Base-by-base conservation (phyloP, 2,888 invertebrate genomes). In the Agrenia bidenticulata region DNA sequence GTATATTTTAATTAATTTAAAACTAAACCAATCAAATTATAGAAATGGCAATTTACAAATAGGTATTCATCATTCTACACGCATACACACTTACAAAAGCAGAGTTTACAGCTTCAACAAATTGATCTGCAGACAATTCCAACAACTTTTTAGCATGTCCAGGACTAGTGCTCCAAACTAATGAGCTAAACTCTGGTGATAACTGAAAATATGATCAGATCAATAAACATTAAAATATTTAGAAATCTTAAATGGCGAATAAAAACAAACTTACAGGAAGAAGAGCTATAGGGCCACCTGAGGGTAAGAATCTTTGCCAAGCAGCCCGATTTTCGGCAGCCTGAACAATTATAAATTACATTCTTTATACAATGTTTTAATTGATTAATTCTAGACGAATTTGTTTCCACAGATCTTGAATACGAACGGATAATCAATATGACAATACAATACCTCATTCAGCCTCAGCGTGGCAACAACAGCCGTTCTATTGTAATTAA, bases 271-370 rank as follows among this genome's bases (percentile, higher is more conserved):
- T 81, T 81, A 87, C 85, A 7, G 98, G 99, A 60, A 99, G 81
- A 24, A 98, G 79, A 2, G 98, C 98, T 24, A 99, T 84, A 0
- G 97, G 95, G 0, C 98, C 98, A 15, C 76, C 76, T 1, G 86
- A 87, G 0, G 94, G 92, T 68, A 96, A 81, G 82, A 97, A 97
- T 72, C 96, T 85, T 80, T 99, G 98, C 97, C 97, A 99, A 0
- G 97, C 98, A 1, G 91, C 89, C 27, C 85, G 84, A 80, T 97
- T 97, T 61, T 87, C 87, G 15, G 84, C 83, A 53, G 86, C 83
- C 88, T 90, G 80, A 72, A 80, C n/a, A 80, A 74, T 64, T 4
- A 37, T 19, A 15, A 27, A 62, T 23, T n/a, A n/a, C n/a, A n/a
- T n/a, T n/a, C n/a, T n/a, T n/a, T n/a, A n/a, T n/a, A n/a, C n/a